Evolutionary conservation across 1,140 invertebrate species (phyloP).

Genomic region (Carcinoscorpius rotundicauda): DNA sequence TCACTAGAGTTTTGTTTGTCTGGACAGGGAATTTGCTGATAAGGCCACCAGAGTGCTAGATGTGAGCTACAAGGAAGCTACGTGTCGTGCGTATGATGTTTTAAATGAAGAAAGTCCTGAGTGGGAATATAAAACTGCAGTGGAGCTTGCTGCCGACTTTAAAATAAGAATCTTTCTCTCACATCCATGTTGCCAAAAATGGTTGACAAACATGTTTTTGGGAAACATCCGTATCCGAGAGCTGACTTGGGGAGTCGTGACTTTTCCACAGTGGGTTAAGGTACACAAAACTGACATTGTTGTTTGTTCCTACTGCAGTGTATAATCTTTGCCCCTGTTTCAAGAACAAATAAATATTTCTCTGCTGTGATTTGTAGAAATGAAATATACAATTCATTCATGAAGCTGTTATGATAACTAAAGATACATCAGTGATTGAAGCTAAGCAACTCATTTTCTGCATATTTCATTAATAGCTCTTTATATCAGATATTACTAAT

Average conservation of each 20-base stretch:
- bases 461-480: too few relatives aligned
- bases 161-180: constrained; percentile 31
- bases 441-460: too few relatives aligned
- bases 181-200: constrained; percentile 38
- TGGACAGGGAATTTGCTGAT: constrained; percentile 32
- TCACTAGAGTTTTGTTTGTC: too few relatives aligned
- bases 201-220: constrained; percentile 31
- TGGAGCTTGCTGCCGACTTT: constrained; percentile 23
- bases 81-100: constrained; percentile 31
- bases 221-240: constrained; percentile 33
- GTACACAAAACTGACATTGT: constrained; percentile 7
- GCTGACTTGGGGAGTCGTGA: constrained; percentile 28
- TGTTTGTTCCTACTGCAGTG: too few relatives aligned
- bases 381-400: too few relatives aligned
- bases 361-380: too few relatives aligned
- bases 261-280: constrained; percentile 33
- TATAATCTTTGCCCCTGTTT: too few relatives aligned
- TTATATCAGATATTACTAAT: too few relatives aligned
- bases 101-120: constrained; percentile 31
- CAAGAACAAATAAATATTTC: too few relatives aligned
- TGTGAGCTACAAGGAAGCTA: constrained; percentile 28
- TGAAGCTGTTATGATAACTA: too few relatives aligned
- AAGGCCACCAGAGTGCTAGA: constrained; percentile 34
- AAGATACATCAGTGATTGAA: too few relatives aligned
- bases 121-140: constrained; percentile 31